Conservation (phyloP, 2,797 vertebrate genomes). For the Saxicola maurus region DNA sequence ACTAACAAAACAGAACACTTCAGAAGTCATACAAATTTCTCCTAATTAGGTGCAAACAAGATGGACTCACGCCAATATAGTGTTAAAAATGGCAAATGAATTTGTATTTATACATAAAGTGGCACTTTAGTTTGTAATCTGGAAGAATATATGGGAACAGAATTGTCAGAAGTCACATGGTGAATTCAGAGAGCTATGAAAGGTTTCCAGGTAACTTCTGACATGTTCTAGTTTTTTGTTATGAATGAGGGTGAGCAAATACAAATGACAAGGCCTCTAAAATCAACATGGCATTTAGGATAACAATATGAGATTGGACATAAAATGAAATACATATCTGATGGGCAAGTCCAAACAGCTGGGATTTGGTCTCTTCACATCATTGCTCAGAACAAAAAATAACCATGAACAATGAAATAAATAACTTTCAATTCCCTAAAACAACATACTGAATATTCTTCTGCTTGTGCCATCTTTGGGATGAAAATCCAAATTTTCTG, state of each 20-base stretch:
- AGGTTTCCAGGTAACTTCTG: not conserved
- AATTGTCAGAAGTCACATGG: not conserved
- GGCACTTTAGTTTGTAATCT: not conserved
- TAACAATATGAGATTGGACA: not conserved
- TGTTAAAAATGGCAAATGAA: not conserved
- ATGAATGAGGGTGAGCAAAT: not conserved
- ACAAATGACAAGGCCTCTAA: not conserved
- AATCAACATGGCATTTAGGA: not conserved
- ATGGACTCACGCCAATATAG: not conserved
- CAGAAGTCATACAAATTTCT: not conserved
- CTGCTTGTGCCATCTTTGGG: not conserved
- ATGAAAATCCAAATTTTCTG: not conserved
- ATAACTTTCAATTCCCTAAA: not conserved
- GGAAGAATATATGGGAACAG: not conserved
- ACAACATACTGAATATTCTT: not conserved
- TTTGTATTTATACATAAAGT: not conserved
- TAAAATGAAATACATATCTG: not conserved
- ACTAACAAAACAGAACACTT: not conserved
- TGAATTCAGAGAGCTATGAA: not conserved
- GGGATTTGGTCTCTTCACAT: not conserved
- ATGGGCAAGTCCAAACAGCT: not conserved
- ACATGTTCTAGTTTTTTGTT: not conserved
- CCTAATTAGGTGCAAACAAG: not conserved
- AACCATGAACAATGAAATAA: not conserved
- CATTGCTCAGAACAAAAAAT: not conserved